Evolutionary conservation across 2,113 vertebrate species (phyloP), one percentile per base, ranked within the genome.

Genomic region (Cryptotis parvus): DNA sequence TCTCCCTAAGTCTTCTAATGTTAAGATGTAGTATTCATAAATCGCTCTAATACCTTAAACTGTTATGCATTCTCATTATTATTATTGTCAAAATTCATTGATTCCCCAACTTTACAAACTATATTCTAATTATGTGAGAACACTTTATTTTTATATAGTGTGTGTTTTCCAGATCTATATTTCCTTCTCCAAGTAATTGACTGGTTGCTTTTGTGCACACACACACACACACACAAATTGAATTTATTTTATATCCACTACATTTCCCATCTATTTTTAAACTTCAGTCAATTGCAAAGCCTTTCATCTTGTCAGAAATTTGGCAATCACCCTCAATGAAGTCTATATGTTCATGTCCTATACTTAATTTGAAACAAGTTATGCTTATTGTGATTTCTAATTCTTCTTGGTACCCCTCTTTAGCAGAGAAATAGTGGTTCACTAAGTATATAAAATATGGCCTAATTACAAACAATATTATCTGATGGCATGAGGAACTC

Each of bases 331-430:
- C 12, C 5, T 82, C 8, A 73, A 69, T 4, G 29, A 39, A 31
- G 74, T 5, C 4, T 37, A 61, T 6, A 12, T 4, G 37, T 55
- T 83, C 3, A 31, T 1, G 6, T 1, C 0, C 6, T 7, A 49
- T 10, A 73, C 29, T 45, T 5, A 83, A 45, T 41, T 75, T 61
- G 0, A 12, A 33, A n/a, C 3, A 65, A 85, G 22, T 27, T 35
- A 74, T 41, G 26, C n/a, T 18, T 70, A 31, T 61, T 45, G 12
- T 45, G 2, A 3, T 22, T 61, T 39, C 33, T 29, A 26, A 10
- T 16, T 35, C 14, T 37, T 69, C n/a, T 69, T 72, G 31, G 16
- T 5, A 49, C 37, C 37, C 45, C 33, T 1, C 7, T 16, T 4
- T 6, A 63, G 3, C 20, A 61, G 43, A 81, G 3, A 37, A 9